A percentile compares a stretch with the other conserved stretches of the same genome.
These are phyloP conservation scores for Zophobas atratus DNA, from an alignment of 1,140 invertebrate species.

Conservation along the genomic window DNA sequence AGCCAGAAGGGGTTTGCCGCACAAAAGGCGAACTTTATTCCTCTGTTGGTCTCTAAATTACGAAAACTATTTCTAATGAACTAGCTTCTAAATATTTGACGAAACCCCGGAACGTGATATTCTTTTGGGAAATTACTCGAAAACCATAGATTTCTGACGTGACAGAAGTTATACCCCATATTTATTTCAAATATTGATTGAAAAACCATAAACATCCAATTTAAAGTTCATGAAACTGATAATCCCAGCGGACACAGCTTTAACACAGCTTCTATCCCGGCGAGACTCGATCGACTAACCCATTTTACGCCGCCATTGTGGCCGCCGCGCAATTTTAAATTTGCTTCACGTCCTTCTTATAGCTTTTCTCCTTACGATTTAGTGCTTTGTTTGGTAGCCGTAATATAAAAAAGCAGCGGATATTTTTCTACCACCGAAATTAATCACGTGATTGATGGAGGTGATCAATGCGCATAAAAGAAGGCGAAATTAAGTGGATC, in stretches of 20 bases:
- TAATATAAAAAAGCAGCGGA: background rate
- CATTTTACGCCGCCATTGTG: constrained; percentile 10
- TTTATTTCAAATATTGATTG: constrained; percentile 14
- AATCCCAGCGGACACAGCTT: background rate
- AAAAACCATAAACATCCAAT: constrained; percentile 14
- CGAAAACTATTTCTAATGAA: background rate
- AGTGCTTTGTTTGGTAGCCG: constrained; percentile 2
- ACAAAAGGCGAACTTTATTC: no score
- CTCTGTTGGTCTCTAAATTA: background rate
- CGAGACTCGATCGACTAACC: constrained; percentile 10
- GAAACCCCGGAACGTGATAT: background rate
- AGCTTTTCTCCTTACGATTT: background rate
- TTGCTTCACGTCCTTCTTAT: background rate
- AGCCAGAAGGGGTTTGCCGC: no score
- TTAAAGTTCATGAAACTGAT: constrained; percentile 14
- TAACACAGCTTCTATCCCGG: constrained; percentile 5
- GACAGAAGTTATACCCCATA: constrained; percentile 2
- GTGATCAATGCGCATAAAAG: constrained; percentile 14
- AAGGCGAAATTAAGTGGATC: constrained; percentile 31
- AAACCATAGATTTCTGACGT: background rate
- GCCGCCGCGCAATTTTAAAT: background rate
- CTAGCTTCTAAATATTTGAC: background rate
- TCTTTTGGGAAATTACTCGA: constrained; percentile 2
- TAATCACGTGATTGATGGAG: constrained; percentile 32
- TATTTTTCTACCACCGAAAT: constrained; percentile 8